Evolutionary conservation across 2,113 vertebrate species (phyloP).

Genomic region (Indicator indicator): DNA sequence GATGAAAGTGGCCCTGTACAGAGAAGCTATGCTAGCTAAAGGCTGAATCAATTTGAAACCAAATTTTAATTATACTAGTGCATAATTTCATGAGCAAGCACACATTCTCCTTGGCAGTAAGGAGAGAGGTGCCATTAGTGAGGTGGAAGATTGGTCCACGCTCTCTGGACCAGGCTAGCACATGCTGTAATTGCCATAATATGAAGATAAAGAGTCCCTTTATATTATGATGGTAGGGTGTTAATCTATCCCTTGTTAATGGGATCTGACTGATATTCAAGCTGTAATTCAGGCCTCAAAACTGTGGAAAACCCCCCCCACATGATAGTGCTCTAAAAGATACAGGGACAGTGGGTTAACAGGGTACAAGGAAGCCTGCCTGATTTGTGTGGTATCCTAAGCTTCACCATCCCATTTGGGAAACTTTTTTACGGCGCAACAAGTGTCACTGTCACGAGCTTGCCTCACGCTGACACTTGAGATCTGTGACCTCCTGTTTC

Average conservation of each 20-base stretch:
- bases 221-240: neutral
- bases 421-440: neutral
- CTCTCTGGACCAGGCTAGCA: neutral
- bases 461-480: neutral
- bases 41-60: neutral
- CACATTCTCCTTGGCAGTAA: neutral
- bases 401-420: neutral
- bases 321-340: neutral
- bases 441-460: neutral
- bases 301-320: accelerated
- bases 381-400: neutral
- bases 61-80: neutral
- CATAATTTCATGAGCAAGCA: neutral
- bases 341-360: neutral
- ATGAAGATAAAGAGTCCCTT: neutral
- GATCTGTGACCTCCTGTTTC: neutral
- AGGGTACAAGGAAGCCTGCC: neutral
- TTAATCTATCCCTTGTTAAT: neutral
- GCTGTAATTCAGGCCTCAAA: neutral
- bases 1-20: neutral
- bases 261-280: neutral
- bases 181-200: neutral
- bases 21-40: neutral
- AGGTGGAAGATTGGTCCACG: neutral
- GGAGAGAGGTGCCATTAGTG: neutral